These are phyloP conservation scores for Platycnemis pennipes DNA, from an alignment of 2,888 invertebrate genomes.

Conservation along the genomic window DNA sequence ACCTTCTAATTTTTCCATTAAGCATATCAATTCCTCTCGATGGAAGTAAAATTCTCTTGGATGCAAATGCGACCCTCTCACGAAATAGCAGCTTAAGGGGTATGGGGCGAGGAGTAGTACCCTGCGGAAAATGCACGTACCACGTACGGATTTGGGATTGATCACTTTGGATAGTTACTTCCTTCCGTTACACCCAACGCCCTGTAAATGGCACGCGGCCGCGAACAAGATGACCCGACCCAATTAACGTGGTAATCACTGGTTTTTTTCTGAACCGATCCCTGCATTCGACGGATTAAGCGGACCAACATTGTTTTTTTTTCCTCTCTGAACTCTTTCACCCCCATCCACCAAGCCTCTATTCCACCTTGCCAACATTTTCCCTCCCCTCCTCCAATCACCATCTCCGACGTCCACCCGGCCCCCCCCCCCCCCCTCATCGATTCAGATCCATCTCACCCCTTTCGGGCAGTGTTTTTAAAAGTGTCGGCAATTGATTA, in stretches of 20 bases:
- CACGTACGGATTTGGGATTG: too few relatives aligned
- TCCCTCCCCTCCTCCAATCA: background rate
- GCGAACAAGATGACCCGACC: conserved; percentile 41
- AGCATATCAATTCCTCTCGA: background rate
- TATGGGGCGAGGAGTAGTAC: background rate
- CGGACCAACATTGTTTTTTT: background rate
- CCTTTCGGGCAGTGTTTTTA: background rate
- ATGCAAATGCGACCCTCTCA: background rate
- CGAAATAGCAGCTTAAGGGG: background rate
- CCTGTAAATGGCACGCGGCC: conserved; percentile 33
- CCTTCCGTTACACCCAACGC: conserved; percentile 3
- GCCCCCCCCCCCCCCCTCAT: background rate
- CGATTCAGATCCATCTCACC: background rate
- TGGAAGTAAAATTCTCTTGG: background rate
- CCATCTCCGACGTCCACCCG: background rate
- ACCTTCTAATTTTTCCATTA: background rate
- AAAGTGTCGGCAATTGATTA: conserved; percentile 49
- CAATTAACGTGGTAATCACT: conserved; percentile 54
- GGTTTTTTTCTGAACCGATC: conserved; percentile 7
- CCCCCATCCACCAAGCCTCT: background rate
- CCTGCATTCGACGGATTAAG: conserved; percentile 58
- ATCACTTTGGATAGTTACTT: background rate
- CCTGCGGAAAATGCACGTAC: background rate
- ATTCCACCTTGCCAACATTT: background rate
- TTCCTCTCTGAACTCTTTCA: background rate